phyloP scores from a whole-genome alignment of 1,140 invertebrate species.

The Heterodera carotae region DNA sequence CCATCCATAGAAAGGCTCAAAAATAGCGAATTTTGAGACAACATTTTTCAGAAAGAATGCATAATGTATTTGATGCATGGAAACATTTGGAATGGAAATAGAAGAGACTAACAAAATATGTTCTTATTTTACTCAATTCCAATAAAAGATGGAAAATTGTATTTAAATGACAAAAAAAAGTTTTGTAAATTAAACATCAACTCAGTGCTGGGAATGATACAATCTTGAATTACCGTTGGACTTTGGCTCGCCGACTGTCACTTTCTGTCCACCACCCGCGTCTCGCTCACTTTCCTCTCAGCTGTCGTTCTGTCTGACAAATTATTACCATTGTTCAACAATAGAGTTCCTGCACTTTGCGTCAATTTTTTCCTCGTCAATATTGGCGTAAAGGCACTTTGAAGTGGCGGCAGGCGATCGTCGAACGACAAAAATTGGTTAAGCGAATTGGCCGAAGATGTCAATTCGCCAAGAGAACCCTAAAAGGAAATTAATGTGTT shows the following conservation, averaged over 20 bases:
- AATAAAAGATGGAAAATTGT: no score
- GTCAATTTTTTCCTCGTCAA: background rate
- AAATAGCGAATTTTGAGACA: background rate
- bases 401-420: slow-evolving; percentile 31
- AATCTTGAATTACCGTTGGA: no score
- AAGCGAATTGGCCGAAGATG: slow-evolving; percentile 12
- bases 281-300: slow-evolving; percentile 16
- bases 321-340: background rate
- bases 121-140: no score
- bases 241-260: background rate
- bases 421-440: slow-evolving; percentile 36
- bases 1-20: background rate
- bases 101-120: no score
- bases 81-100: no score
- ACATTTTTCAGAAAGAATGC: no score
- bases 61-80: no score
- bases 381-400: slow-evolving; percentile 17
- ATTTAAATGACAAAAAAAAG: no score
- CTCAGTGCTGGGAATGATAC: no score
- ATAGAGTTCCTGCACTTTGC: background rate
- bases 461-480: slow-evolving; percentile 26
- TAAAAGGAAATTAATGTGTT: slow-evolving; percentile 13
- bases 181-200: no score
- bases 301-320: background rate
- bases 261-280: slow-evolving; percentile 25